These are phyloP conservation scores for Bombus pyrosoma DNA, from an alignment of 1,140 invertebrate genomes.

Conservation along the genomic window DNA sequence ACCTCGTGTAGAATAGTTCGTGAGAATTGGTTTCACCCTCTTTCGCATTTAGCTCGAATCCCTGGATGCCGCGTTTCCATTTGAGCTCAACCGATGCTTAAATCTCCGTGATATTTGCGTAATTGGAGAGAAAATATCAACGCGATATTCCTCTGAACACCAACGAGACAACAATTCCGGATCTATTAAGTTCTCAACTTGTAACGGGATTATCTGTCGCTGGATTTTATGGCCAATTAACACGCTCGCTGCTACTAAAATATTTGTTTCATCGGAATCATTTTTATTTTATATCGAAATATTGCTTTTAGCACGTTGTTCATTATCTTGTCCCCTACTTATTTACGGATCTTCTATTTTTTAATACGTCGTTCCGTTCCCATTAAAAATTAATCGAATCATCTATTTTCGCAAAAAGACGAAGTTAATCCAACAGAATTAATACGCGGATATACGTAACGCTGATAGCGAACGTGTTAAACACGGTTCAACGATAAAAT, in stretches of 20 bases:
- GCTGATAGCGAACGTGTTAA: neutral
- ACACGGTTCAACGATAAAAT: neutral
- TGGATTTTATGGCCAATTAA: neutral
- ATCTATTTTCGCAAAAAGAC: no score
- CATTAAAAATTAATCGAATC: neutral
- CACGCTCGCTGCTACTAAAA: neutral
- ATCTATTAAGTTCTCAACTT: neutral
- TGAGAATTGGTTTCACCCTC: neutral
- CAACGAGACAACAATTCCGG: neutral
- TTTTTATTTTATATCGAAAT: neutral
- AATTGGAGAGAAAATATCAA: conserved; percentile 19
- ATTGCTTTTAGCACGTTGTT: no score
- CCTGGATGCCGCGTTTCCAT: neutral
- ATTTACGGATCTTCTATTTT: no score
- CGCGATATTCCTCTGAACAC: neutral
- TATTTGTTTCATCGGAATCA: neutral
- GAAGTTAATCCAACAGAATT: neutral
- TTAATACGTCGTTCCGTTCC: neutral
- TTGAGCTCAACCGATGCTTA: conserved; percentile 16
- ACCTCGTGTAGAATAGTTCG: neutral
- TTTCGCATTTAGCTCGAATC: neutral
- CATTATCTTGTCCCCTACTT: no score
- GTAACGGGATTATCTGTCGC: neutral
- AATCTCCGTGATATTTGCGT: conserved; percentile 17
- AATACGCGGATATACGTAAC: neutral